Conservation (phyloP, 1,140 invertebrate species). For the Lepidurus packardi region DNA sequence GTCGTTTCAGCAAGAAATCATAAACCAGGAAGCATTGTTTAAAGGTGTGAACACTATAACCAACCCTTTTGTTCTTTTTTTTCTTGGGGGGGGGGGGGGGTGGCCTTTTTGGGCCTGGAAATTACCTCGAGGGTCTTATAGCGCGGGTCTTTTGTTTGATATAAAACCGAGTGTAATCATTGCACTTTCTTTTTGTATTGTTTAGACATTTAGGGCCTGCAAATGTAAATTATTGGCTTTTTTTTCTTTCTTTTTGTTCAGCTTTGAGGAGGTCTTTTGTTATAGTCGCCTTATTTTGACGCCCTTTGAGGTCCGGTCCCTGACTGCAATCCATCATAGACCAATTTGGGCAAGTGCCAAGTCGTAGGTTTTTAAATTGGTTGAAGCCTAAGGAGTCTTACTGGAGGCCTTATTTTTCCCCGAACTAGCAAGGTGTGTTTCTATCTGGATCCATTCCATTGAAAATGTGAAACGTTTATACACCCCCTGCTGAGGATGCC, state of each 20-base stretch:
- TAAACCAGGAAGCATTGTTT: neutral
- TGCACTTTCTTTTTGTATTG: no score
- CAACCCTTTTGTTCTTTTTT: conserved; percentile 5
- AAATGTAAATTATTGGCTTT: neutral
- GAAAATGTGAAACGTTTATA: neutral
- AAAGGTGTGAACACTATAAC: neutral
- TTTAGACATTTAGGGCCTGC: no score
- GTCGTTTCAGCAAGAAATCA: neutral
- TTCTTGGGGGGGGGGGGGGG: neutral
- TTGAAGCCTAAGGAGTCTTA: neutral
- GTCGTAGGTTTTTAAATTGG: neutral
- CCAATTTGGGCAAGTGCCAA: conserved; percentile 9
- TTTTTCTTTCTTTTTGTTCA: neutral
- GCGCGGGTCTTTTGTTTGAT: neutral
- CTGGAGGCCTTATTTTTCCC: neutral
- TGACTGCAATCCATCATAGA: neutral
- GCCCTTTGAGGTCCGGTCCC: neutral
- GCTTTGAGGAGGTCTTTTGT: neutral
- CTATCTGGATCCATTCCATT: neutral
- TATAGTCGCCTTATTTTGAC: conserved; percentile 8
- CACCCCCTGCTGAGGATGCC: conserved; percentile 8
- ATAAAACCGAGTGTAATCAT: no score
- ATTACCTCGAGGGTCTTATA: neutral
- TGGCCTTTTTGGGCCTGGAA: neutral
- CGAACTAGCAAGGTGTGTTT: neutral